Percentiles rank a stretch among this genome's conserved stretches.
Conservation (phyloP, 2,113 vertebrate genomes). For the Plecturocebus donacophilus region DNA sequence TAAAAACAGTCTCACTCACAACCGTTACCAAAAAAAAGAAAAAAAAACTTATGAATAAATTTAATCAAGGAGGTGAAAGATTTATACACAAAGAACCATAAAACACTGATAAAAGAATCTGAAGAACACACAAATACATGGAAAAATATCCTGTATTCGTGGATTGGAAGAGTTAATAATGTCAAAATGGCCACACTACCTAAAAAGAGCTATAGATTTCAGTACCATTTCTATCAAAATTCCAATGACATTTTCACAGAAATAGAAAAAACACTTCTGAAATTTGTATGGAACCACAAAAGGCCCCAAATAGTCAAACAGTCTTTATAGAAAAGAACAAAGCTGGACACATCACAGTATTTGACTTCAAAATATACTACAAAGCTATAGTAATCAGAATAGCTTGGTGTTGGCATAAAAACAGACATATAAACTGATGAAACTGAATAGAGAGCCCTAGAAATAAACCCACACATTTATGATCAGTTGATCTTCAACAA, state of each 20-base stretch:
- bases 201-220: neutral
- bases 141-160: neutral
- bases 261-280: neutral
- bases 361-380: neutral
- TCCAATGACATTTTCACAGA: neutral
- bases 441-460: neutral
- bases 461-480: neutral
- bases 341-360: neutral
- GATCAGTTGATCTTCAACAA: neutral
- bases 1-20: neutral
- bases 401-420: neutral
- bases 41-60: neutral
- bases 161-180: neutral
- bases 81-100: neutral
- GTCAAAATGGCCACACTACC: neutral
- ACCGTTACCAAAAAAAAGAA: neutral
- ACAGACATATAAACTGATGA: neutral
- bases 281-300: neutral
- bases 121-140: neutral
- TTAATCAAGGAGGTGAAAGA: neutral
- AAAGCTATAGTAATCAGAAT: neutral
- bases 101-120: neutral
- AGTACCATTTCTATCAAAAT: neutral
- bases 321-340: neutral
- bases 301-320: neutral